Evolutionary conservation across 2,888 invertebrate genomes (phyloP), one percentile per base, ranked within the genome.

Genomic region (Druceiella hillmani): DNA sequence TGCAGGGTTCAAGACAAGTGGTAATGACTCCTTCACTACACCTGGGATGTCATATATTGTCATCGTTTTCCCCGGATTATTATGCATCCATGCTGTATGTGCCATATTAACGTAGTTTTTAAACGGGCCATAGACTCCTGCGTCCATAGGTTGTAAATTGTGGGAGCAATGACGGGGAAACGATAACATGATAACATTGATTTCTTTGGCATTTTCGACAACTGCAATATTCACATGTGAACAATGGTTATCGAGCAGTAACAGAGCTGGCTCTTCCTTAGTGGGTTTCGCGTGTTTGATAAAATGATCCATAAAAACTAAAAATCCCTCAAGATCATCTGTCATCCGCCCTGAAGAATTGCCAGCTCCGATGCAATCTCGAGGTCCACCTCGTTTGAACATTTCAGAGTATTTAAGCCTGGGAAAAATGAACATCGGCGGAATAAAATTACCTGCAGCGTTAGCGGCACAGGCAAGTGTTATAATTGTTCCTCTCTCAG

Each of bases 311-410:
- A 56, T 36, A 44, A 51, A 59, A 20, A 43, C 36, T 3, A 46
- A 15, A 28, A 58, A 57, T 29, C 52, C 47, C 13, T 39, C n/a
- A n/a, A n/a, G n/a, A n/a, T n/a, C 38, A 15, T 32, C 50, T 11
- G 44, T 46, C 52, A 56, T 56, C 59, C 56, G 58, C 9, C 57
- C 56, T 5, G 50, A 51, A 3, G 24, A 10, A 45, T 59, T 58
- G 4, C 52, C 57, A 28, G 50, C 50, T 11, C 55, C 57, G 43
- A 54, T 54, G 29, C 45, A 52, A 2, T 47, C 56, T 17, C 48
- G 40, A 10, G 56, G 57, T 6, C 55, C 53, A 44, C 49, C 50
- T 5, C 43, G 33, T 10, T 51, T 13, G 44, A 53, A 49, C 3
- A 38, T 6, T 17, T 43, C 45, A 28, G 45, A 47, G 34, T 42